Percentiles rank a stretch among this genome's conserved stretches.
Evolutionary conservation across 1,140 invertebrate species (phyloP).

Genomic region (Neodiprion virginianus): DNA sequence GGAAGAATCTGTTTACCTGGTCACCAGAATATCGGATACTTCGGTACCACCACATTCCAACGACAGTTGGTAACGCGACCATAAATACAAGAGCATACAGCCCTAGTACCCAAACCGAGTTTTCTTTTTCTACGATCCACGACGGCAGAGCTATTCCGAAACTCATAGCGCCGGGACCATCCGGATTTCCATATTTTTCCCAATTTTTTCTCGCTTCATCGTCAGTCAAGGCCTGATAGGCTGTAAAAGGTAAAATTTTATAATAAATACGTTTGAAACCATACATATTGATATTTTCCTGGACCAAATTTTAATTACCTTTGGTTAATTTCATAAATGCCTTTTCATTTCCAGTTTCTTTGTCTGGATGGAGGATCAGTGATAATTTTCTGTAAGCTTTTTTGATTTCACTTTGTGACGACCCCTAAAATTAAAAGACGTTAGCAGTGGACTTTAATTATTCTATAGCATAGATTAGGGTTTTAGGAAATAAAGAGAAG

Average conservation of each 20-base stretch:
- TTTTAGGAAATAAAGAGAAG: constrained; percentile 10
- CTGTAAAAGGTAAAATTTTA: constrained; percentile 51
- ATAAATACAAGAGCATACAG: constrained; percentile 97
- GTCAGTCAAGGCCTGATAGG: constrained; percentile 87
- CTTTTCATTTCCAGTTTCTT: constrained; percentile 96
- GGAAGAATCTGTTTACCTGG: constrained; percentile 65
- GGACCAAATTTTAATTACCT: constrained; percentile 71
- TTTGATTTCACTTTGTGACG: constrained; percentile 89
- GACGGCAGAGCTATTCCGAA: constrained; percentile 99
- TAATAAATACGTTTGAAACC: constrained; percentile 24
- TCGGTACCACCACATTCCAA: constrained; percentile 99
- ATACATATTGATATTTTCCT: constrained; percentile 37
- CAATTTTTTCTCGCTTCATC: constrained; percentile 97
- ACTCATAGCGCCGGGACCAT: constrained; percentile 98
- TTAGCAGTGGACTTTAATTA: not conserved
- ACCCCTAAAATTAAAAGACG: constrained; percentile 67
- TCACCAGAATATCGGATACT: constrained; percentile 97
- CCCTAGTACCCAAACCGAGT: constrained; percentile 96
- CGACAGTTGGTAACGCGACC: constrained; percentile 91
- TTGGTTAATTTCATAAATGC: constrained; percentile 98
- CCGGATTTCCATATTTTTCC: constrained; percentile 99
- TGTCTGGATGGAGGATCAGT: constrained; percentile 95
- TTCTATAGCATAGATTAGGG: too few relatives aligned
- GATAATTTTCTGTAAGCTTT: constrained; percentile 95
- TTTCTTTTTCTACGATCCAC: constrained; percentile 99